A percentile compares a stretch with the other conserved stretches of the same genome.
These are phyloP conservation scores for Epinotia demarniana DNA, from an alignment of 2,888 invertebrate genomes.

Conservation along the genomic window DNA sequence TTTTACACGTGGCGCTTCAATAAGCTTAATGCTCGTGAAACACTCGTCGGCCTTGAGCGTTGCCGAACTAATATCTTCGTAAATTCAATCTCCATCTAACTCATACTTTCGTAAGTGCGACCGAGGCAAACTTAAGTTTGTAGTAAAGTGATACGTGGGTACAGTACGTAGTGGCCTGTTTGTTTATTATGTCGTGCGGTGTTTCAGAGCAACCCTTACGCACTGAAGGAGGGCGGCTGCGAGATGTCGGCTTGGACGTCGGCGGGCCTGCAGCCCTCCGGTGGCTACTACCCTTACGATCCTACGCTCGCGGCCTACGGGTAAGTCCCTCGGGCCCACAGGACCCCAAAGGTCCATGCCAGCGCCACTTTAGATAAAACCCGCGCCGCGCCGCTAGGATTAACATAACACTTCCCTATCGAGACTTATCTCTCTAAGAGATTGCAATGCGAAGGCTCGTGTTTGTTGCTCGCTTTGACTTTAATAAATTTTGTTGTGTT, in stretches of 20 bases:
- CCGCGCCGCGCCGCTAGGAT: constrained; percentile 73
- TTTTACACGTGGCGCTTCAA: background rate
- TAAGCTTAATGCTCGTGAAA: background rate
- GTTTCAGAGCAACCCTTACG: constrained; percentile 95
- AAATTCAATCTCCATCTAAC: background rate
- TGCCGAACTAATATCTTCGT: background rate
- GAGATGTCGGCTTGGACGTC: constrained; percentile 97
- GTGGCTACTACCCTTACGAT: constrained; percentile 97
- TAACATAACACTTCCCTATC: constrained; percentile 79
- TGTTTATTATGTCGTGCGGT: constrained; percentile 66
- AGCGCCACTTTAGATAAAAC: constrained; percentile 80
- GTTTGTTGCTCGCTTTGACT: constrained; percentile 75
- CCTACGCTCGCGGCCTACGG: constrained; percentile 96
- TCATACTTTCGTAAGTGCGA: background rate
- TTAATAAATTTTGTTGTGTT: constrained; percentile 73
- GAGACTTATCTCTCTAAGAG: constrained; percentile 79
- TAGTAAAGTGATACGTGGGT: constrained; percentile 37
- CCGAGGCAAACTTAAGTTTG: constrained; percentile 27
- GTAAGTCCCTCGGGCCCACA: constrained; percentile 87
- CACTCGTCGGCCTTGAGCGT: background rate
- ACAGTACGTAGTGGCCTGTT: constrained; percentile 49
- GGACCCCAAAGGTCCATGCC: constrained; percentile 69
- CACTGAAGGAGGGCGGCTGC: constrained; percentile 92
- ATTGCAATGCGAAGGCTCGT: constrained; percentile 81
- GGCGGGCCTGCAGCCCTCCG: constrained; percentile 94